Conservation (phyloP, 2,888 invertebrate genomes). For the Aphidius colemani region DNA sequence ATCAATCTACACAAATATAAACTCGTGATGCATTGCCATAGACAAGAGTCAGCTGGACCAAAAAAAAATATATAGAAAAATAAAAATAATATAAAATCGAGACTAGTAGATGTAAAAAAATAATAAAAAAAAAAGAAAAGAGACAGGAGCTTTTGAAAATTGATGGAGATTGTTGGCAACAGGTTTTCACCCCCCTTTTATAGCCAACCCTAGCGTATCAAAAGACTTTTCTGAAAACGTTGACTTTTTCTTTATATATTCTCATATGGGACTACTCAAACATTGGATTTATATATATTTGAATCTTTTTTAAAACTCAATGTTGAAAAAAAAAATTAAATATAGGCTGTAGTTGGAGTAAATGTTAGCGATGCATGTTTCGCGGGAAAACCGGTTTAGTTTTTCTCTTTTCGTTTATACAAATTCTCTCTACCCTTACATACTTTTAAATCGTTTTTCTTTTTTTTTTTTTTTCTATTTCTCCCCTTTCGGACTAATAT, state of each 20-base stretch:
- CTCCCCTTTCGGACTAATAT: conserved; percentile 38
- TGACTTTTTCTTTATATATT: conserved; percentile 30
- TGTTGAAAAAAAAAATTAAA: conserved; percentile 10
- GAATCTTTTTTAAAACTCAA: too few relatives aligned
- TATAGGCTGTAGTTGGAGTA: conserved; percentile 11
- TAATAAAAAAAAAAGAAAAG: conserved; percentile 27
- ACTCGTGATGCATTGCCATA: too few relatives aligned
- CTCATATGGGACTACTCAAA: too few relatives aligned
- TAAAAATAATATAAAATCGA: conserved; percentile 10
- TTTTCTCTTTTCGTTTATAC: conserved; percentile 33
- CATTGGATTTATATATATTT: too few relatives aligned
- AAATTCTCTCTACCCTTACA: conserved; percentile 35
- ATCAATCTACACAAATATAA: too few relatives aligned
- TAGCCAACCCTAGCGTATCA: conserved; percentile 32
- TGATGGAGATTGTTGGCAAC: conserved; percentile 43
- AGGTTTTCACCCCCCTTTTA: conserved; percentile 49
- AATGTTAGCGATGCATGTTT: conserved; percentile 41
- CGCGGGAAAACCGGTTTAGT: conserved; percentile 55
- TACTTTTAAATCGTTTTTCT: conserved; percentile 1
- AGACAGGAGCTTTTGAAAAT: conserved; percentile 36
- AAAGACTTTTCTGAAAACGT: conserved; percentile 54
- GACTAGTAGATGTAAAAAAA: conserved; percentile 6
- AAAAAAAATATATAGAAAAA: conserved; percentile 5
- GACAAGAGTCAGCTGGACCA: not conserved
- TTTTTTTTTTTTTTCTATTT: conserved; percentile 36